Conservation (phyloP, 2,797 vertebrate species). For the Masticophis lateralis region DNA sequence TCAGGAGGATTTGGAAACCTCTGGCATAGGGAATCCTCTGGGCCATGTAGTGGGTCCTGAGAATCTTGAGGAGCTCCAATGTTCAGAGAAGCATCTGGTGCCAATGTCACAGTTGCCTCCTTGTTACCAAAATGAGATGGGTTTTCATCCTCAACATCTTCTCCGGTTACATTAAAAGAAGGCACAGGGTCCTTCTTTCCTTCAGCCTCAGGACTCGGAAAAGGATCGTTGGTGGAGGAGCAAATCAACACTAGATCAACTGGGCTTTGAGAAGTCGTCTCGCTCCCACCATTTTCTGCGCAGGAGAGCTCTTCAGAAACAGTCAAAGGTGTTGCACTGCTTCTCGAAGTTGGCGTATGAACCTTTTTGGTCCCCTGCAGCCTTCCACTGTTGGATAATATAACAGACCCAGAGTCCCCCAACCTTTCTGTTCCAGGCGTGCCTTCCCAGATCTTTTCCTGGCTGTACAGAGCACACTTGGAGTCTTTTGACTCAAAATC, state of each 20-base stretch:
- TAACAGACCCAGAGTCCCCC: background rate
- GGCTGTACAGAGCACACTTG: background rate
- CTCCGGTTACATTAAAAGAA: background rate
- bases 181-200: background rate
- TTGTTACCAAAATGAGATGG: background rate
- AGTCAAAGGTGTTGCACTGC: background rate
- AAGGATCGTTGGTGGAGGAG: background rate
- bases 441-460: background rate
- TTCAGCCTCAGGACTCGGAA: slow-evolving; percentile 5
- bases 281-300: slow-evolving; percentile 20
- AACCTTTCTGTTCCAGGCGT: background rate
- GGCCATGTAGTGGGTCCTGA: background rate
- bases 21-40: background rate
- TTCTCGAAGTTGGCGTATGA: background rate
- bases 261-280: background rate
- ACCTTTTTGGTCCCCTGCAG: rapidly evolving
- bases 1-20: background rate
- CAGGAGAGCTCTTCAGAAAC: background rate
- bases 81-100: background rate
- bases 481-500: background rate
- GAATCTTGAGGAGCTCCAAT: background rate
- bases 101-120: rapidly evolving
- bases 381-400: background rate
- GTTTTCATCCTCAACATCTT: background rate
- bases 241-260: rapidly evolving